Base-by-base conservation (phyloP, 2,888 invertebrate species). In the Geotrupes spiniger region DNA sequence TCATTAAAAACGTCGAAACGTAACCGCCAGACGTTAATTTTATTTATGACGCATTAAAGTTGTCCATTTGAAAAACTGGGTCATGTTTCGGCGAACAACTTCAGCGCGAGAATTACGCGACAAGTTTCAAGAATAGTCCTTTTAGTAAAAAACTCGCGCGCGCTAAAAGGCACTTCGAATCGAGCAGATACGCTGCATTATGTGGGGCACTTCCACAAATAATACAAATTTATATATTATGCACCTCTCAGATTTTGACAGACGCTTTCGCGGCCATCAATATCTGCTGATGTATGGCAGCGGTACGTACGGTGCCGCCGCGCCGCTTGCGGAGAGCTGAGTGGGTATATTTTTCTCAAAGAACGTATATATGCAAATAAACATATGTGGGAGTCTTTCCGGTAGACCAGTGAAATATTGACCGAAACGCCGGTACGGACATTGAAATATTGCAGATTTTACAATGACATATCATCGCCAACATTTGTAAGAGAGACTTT, bases 401-500 rank as follows among this genome's bases (percentile, higher is more conserved):
- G 46, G 46, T 42, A 39, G 51, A 38, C 51, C 51, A 51, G 67
- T 71, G 69, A 71, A 71, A 71, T 71, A 72, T 72, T 65, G 67
- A 64, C 60, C 56, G 61, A 63, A 66, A 68, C 65, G 63, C 64
- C 65, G 68, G 61, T 57, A 62, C 66, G 68, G 73, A 73, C 73
- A 69, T 70, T 59, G 58, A 59, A 57, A 55, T 59, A 59, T 59
- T 55, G 50, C 55, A 64, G 68, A 69, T 72, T 72, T 72, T 66
- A 71, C 66, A 67, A 70, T 71, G 71, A 72, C 71, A 68, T 72
- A 73, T 72, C 72, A 73, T 72, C 72, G 69, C 63, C 59, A 64
- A 64, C 69, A 68, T 71, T 70, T 69, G 70, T 68, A 66, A 56
- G 64, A 64, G 62, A 70, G 69, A 71, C 69, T 71, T 54, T 71